Percentiles rank a stretch among this genome's conserved stretches.
Evolutionary conservation across 2,113 vertebrate genomes (phyloP).

Genomic region (Chiloscyllium plagiosum): DNA sequence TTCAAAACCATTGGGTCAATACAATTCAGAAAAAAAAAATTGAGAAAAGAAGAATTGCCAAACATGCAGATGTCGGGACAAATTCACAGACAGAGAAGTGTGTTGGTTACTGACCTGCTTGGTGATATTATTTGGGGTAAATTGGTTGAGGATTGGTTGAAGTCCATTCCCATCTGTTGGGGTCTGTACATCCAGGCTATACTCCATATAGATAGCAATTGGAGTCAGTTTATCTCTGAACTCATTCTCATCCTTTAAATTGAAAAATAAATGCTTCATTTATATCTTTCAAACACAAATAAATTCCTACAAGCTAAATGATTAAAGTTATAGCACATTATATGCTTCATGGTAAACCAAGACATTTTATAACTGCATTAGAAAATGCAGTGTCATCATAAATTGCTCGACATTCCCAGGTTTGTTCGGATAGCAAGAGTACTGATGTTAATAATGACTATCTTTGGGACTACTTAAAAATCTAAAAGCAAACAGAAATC

Average conservation of each 20-base stretch:
- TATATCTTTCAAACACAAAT: background rate
- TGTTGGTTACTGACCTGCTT: conserved; percentile 68
- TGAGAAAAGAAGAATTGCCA: too few relatives aligned
- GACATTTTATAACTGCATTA: background rate
- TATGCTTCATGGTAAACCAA: background rate
- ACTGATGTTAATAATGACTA: background rate
- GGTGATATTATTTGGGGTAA: conserved; percentile 76
- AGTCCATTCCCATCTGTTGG: conserved; percentile 73
- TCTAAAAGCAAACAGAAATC: background rate
- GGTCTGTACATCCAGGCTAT: conserved; percentile 71
- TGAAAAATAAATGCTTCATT: conserved; percentile 13
- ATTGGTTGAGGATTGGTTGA: conserved; percentile 78
- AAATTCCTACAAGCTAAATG: background rate
- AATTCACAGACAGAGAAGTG: background rate
- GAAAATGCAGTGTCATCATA: background rate
- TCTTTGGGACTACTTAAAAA: background rate
- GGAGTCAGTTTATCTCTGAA: conserved; percentile 94
- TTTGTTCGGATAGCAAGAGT: too few relatives aligned
- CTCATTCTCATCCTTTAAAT: conserved; percentile 78
- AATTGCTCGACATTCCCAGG: background rate
- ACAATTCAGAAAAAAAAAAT: background rate
- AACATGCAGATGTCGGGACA: background rate
- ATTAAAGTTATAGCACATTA: background rate
- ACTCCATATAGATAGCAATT: conserved; percentile 89
- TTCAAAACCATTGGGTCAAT: background rate